phyloP scores from a whole-genome alignment of 2,113 vertebrate species.

The Xenopus borealis region DNA sequence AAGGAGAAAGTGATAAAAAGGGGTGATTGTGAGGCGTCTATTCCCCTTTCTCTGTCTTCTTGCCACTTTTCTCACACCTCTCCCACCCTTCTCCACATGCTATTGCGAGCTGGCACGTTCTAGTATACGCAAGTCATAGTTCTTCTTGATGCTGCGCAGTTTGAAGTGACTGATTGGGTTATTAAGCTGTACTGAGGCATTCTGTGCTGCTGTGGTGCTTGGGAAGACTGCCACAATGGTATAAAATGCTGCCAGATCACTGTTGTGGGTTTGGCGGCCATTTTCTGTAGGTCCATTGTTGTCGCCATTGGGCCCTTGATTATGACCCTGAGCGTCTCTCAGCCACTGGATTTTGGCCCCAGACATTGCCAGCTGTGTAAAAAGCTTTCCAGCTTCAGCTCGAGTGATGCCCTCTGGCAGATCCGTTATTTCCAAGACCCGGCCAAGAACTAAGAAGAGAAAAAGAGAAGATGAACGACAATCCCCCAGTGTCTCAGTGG shows the following conservation, averaged over 20 bases:
- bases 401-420: slow-evolving; percentile 94
- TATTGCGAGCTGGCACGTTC: slow-evolving; percentile 93
- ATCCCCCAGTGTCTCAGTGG: not conserved
- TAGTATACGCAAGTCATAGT: slow-evolving; percentile 93
- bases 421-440: slow-evolving; percentile 93
- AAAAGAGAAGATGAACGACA: not conserved
- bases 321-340: slow-evolving; percentile 81
- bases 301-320: slow-evolving; percentile 61
- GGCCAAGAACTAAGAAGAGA: slow-evolving; percentile 79
- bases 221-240: slow-evolving; percentile 97
- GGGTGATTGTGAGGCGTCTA: not conserved
- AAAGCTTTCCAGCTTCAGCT: slow-evolving; percentile 92
- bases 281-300: slow-evolving; percentile 68
- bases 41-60: slow-evolving; percentile 19
- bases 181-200: slow-evolving; percentile 96
- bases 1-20: slow-evolving; percentile 21
- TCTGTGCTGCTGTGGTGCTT: slow-evolving; percentile 92
- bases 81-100: slow-evolving; percentile 47
- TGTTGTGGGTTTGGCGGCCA: slow-evolving; percentile 60
- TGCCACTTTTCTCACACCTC: slow-evolving; percentile 22
- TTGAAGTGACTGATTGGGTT: slow-evolving; percentile 93
- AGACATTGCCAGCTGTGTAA: slow-evolving; percentile 91
- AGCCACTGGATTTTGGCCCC: slow-evolving; percentile 99
- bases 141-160: slow-evolving; percentile 93
- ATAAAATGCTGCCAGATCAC: slow-evolving; percentile 92